Base-by-base conservation (phyloP, 2,797 vertebrate genomes). In the Sebastes dallii region DNA sequence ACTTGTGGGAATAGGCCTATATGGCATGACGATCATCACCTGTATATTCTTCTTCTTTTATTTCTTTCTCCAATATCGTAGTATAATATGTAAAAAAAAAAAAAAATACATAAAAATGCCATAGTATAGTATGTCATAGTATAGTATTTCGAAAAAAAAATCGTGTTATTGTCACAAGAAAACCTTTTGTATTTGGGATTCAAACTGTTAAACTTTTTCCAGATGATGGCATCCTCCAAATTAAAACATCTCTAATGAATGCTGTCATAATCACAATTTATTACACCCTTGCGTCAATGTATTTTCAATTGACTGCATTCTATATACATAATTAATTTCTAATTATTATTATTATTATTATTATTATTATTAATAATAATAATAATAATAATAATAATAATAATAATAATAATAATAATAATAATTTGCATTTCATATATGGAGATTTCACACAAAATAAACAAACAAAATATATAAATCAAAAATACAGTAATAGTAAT, bases 181-280 rank as follows among this genome's bases (percentile, higher is more conserved):
- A 59, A 18, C 22, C 4, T 61, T 34, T 55, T 58, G 2, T 20
- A 66, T 78, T 77, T 30, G 13, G 20, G 22, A 2, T 81, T 14
- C 2, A 67, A 36, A 20, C 25, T 25, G 16, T 72, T 39, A 3
- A 82, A 88, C 56, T 78, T 82, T 78, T 72, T 46, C 14, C 20
- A 54, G 3, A 54, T 71, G n/a, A 18, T 54, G 58, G 32, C 42
- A 27, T 42, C 9, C 22, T 18, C 9, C 36, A 76, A 46, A 70
- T 82, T 29, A 46, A 52, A 72, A 54, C 58, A 54, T 5, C 10
- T 72, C 22, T 6, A 30, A 60, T 65, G 3, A 58, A 65, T 66
- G 8, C 55, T 66, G 36, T 34, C 56, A 60, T 54, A 20, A 52
- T 69, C 74, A 42, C 39, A n/a, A 29, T 20, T 13, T 34, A 42